phyloP scores from a whole-genome alignment of 2,113 vertebrate species.

The Lathamus discolor region DNA sequence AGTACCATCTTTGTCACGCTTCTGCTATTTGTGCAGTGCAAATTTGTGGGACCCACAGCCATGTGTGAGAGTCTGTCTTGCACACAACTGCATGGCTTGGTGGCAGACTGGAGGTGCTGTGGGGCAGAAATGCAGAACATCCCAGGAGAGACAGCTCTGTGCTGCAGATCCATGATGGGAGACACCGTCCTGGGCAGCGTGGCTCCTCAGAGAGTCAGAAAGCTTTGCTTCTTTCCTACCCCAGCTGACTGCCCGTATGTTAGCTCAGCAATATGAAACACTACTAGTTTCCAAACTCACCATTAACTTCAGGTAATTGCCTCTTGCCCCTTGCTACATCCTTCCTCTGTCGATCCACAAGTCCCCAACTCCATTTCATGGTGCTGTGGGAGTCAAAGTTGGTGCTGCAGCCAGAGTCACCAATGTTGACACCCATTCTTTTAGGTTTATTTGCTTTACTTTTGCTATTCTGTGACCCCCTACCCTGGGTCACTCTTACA shows the following conservation, averaged over 20 bases:
- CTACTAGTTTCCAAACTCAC: neutral
- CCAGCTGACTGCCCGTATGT: neutral
- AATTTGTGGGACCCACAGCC: neutral
- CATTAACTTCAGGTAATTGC: neutral
- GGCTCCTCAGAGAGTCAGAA: neutral
- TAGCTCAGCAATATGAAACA: neutral
- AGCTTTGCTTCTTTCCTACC: neutral
- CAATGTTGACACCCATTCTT: neutral
- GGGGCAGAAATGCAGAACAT: neutral
- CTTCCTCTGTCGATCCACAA: neutral
- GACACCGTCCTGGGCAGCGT: neutral
- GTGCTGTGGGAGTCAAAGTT: neutral
- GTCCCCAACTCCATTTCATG: neutral
- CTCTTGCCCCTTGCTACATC: neutral
- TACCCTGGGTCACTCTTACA: rapidly evolving
- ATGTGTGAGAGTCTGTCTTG: neutral
- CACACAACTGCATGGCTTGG: neutral
- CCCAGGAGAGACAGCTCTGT: neutral
- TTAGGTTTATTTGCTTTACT: neutral
- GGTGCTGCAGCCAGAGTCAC: neutral
- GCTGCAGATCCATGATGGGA: neutral
- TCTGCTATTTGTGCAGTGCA: neutral
- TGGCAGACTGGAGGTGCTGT: rapidly evolving
- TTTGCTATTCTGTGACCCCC: neutral
- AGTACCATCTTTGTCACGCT: neutral